Base-by-base conservation (phyloP, 2,797 vertebrate species). In the Silurus lanzhouensis region DNA sequence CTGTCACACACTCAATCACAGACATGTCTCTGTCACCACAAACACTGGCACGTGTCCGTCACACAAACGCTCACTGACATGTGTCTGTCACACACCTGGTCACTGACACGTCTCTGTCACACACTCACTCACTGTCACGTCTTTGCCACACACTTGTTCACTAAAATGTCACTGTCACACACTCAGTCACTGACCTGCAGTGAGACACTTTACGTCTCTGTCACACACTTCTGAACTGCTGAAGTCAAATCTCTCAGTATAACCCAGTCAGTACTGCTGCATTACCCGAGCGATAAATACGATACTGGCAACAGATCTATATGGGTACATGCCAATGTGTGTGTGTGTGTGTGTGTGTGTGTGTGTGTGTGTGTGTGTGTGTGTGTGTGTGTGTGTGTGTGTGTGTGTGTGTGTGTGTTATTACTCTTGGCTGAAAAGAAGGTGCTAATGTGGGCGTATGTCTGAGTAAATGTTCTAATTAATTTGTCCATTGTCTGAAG, bases 391-490 rank as follows among this genome's bases (percentile, higher is more conserved):
- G n/a, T n/a, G n/a, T n/a, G n/a, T n/a, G n/a, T n/a, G n/a, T 44
- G 14, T 58, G 75, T 6, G 74, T 27, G 74, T 20, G 63, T 20
- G 68, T 75, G 25, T 82, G 68, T 58, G 3, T 20, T 68, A 74
- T 25, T 61, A 64, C 17, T 76, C 68, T 74, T 72, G 57, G 70
- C 71, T 66, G 71, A 74, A 38, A 83, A 74, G 31, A 46, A 74
- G 25, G 70, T 75, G 82, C 5, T 48, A 75, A 66, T 76, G 46
- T 76, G 38, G 61, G 71, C 61, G 72, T 76, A 66, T 76, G 71
- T 76, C 82, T 84, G 74, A 77, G 12, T 66, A 84, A 76, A 76
- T 76, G 72, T 22, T 83, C 71, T 64, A 55, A 52, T 77, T 67
- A 27, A 74, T 63, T 64, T 64, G n/a, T 27, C 2, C 22, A 46